Evolutionary conservation across 2,797 vertebrate genomes (phyloP).

Genomic region (Pantherophis vulpinus): DNA sequence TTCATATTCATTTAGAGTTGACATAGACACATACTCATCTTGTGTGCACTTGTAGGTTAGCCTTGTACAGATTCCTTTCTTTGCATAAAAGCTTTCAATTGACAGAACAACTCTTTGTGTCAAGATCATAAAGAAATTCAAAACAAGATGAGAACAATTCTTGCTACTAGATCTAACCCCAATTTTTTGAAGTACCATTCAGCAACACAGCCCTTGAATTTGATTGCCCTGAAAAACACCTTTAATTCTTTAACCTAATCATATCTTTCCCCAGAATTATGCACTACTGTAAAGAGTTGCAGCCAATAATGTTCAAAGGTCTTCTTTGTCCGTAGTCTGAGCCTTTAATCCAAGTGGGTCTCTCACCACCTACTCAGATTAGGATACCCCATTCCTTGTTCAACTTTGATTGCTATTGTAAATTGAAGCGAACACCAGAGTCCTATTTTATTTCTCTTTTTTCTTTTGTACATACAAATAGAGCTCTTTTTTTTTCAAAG

Average conservation of each 20-base stretch:
- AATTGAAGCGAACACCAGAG: background rate
- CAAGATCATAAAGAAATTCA: background rate
- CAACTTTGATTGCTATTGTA: background rate
- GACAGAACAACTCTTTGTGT: background rate
- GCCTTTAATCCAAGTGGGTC: background rate
- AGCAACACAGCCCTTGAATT: background rate
- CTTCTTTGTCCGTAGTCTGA: background rate
- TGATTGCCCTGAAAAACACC: background rate
- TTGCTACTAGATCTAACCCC: background rate
- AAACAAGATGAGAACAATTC: background rate
- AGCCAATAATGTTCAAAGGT: background rate
- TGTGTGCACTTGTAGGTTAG: background rate
- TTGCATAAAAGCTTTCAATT: background rate
- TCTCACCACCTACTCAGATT: background rate
- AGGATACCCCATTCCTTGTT: background rate
- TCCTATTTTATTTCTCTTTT: background rate
- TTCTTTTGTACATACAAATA: background rate
- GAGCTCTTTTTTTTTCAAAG: background rate
- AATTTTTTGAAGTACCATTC: background rate
- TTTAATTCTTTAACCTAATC: background rate
- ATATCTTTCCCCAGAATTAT: background rate
- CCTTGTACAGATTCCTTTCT: background rate
- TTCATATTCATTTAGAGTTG: background rate
- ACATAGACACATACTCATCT: background rate
- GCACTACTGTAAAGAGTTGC: background rate